phyloP scores from a whole-genome alignment of 1,140 invertebrate species.

The Drepana arcuata region DNA sequence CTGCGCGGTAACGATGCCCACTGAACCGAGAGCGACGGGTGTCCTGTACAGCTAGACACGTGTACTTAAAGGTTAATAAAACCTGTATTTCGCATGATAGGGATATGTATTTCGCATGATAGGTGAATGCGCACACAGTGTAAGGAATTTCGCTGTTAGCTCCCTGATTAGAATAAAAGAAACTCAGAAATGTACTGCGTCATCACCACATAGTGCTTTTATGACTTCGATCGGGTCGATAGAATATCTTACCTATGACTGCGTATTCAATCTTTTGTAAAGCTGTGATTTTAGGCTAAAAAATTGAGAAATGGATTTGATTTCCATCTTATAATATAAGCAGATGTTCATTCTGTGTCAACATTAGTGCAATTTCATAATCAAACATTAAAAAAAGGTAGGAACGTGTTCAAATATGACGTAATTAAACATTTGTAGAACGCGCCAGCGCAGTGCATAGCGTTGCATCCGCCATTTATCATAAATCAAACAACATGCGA shows the following conservation, averaged over 20 bases:
- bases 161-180: neutral
- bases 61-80: constrained; percentile 2
- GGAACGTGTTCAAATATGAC: constrained; percentile 11
- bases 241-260: neutral
- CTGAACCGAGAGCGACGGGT: constrained; percentile 56
- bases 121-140: neutral
- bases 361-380: no score
- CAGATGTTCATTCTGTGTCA: no score
- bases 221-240: neutral
- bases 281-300: neutral
- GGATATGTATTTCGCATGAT: neutral
- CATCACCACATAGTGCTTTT: neutral
- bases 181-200: neutral
- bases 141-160: no score
- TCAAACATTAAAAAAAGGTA: neutral
- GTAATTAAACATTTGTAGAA: constrained; percentile 47
- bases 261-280: neutral
- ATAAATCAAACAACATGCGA: constrained; percentile 41
- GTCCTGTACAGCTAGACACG: constrained; percentile 46
- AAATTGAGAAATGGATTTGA: no score
- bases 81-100: no score
- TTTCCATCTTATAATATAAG: no score
- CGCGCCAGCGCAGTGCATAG: constrained; percentile 40
- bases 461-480: constrained; percentile 46
- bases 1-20: constrained; percentile 43